These are phyloP conservation scores for Pantala flavescens DNA, from an alignment of 1,140 invertebrate genomes.

Conservation along the genomic window DNA sequence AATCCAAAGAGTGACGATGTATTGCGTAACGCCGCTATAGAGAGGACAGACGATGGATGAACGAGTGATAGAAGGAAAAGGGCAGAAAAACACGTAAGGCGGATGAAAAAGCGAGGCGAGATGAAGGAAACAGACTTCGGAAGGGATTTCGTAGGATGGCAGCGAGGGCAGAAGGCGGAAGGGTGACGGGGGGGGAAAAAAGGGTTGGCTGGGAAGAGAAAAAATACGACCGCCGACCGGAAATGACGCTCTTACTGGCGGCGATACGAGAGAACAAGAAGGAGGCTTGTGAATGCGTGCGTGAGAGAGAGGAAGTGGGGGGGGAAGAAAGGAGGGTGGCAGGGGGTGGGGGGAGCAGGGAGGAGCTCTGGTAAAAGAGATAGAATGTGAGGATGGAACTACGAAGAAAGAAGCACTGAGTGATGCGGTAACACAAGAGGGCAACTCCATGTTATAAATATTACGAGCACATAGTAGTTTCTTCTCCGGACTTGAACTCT, in stretches of 20 bases:
- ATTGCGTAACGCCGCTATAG: too few species aligned
- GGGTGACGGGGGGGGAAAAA: neutral
- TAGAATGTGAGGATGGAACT: neutral
- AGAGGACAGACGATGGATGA: too few species aligned
- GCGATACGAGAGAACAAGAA: conserved; percentile 8
- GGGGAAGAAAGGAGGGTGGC: conserved; percentile 13
- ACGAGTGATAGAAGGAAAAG: too few species aligned
- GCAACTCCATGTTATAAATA: too few species aligned
- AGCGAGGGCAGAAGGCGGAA: neutral
- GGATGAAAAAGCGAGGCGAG: too few species aligned
- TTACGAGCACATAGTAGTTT: too few species aligned
- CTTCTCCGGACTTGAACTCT: too few species aligned
- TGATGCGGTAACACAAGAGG: too few species aligned
- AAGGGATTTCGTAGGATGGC: neutral
- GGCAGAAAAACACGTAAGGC: neutral
- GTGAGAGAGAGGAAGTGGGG: neutral
- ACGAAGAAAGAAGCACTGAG: too few species aligned
- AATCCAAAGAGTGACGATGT: too few species aligned
- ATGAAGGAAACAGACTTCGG: too few species aligned
- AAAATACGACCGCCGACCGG: conserved; percentile 26
- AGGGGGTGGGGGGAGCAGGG: conserved; percentile 19
- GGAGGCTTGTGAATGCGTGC: neutral
- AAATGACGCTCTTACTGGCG: conserved; percentile 24
- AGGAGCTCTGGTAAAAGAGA: neutral
- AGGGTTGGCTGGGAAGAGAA: neutral